Base-by-base conservation (phyloP, 2,888 invertebrate genomes). In the Ganaspis brasiliensis region DNA sequence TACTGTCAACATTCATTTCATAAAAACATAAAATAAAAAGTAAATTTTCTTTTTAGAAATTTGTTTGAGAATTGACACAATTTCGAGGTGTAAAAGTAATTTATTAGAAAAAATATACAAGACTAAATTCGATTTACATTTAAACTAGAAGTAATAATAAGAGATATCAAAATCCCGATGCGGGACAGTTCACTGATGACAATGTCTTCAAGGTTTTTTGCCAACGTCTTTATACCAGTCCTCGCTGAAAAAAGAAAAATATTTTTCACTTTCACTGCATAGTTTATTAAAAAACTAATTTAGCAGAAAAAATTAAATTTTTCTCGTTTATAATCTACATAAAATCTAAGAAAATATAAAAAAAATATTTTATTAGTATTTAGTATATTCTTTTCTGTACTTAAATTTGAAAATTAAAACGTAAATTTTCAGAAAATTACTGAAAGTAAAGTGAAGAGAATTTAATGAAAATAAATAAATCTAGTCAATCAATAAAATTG, bases 191-290 rank as follows among this genome's bases (percentile, higher is more conserved):
- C 81, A 84, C 55, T 79, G 80, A 82, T 77, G 76, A 74, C 72
- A 71, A 79, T 78, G 76, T 71, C 72, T 83, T 88, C 81, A 91
- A 75, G 86, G 84, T 81, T 91, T 90, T 83, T 89, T 89, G 77
- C 95, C 95, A 75, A 96, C 96, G 82, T 97, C 96, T 92, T 97
- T 97, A 94, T 96, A 97, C 97, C 97, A 97, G 90, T 97, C 96
- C 94, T 97, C 97, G 88, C 96, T 93, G 87, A 16, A 91, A 91
- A 92, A 93, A 14, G 9, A 40, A 40, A 12, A 12, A 12, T 40
- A 5, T 3, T 3, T 8, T 10, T 40, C 40, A 40, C 14, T 45
- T 45, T 45, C 31, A 31, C 31, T 31, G 3, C 31, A 31, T 31
- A 6, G 6, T 31, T 31, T 4, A 31, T 31, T 67, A 73, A 75